Conservation (phyloP, 2,113 vertebrate species). For the Oreochromis spilurus region DNA sequence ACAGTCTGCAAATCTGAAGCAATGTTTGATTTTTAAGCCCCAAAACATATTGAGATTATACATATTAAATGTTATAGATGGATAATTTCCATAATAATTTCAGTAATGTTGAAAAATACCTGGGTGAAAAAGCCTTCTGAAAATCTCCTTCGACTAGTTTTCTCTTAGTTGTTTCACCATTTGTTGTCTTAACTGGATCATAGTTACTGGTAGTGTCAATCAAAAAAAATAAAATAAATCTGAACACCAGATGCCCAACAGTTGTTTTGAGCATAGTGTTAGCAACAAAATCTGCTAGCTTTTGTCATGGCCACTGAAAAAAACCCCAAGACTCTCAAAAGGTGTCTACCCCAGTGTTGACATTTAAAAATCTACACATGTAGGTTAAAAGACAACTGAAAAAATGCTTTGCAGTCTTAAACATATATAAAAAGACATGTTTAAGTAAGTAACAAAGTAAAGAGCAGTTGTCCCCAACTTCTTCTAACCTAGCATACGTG, state of each 20-base stretch:
- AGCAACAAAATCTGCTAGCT: neutral
- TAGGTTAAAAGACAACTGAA: accelerated
- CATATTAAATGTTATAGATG: neutral
- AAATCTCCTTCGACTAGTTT: neutral
- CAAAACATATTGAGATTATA: neutral
- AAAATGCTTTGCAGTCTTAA: neutral
- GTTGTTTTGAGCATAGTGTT: neutral
- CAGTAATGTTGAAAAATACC: neutral
- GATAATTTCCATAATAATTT: accelerated
- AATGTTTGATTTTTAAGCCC: accelerated
- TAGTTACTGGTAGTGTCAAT: accelerated
- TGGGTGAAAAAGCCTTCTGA: accelerated
- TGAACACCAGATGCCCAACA: neutral
- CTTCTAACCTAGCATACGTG: neutral
- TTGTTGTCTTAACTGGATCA: neutral
- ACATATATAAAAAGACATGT: accelerated
- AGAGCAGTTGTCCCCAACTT: neutral
- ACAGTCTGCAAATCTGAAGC: neutral
- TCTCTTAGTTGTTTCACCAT: neutral
- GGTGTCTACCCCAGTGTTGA: neutral
- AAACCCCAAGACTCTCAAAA: neutral
- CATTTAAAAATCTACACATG: neutral
- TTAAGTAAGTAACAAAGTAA: neutral
- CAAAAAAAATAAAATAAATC: neutral
- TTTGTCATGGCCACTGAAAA: neutral